These are phyloP conservation scores for Hepsetus odoe DNA, from an alignment of 2,113 vertebrate genomes.

Conservation along the genomic window DNA sequence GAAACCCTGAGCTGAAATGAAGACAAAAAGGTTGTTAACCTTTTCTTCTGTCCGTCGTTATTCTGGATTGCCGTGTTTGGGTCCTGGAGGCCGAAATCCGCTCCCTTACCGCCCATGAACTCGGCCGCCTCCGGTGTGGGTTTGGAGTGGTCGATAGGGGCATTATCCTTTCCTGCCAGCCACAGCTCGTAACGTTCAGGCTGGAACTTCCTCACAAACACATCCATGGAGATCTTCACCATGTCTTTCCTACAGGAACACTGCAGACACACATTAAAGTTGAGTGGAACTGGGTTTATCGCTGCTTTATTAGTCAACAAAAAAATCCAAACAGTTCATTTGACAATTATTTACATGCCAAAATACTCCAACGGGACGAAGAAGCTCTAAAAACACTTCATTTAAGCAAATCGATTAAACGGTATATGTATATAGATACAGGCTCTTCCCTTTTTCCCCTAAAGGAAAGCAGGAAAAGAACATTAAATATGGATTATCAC, in stretches of 20 bases:
- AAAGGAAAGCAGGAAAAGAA: no score
- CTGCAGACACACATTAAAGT: constrained; percentile 63
- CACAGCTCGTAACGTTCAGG: constrained; percentile 94
- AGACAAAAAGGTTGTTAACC: constrained; percentile 49
- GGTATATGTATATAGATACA: no score
- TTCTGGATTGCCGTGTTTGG: constrained; percentile 55
- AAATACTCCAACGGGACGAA: no score
- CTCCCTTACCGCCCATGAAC: constrained; percentile 75
- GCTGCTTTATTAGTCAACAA: no score
- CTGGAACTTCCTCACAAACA: constrained; percentile 94
- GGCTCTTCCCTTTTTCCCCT: no score
- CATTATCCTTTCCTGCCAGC: constrained; percentile 89
- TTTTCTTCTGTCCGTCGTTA: constrained; percentile 61
- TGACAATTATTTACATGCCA: no score
- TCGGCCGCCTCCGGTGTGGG: constrained; percentile 87
- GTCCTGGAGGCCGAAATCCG: constrained; percentile 33
- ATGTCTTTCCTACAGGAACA: constrained; percentile 97
- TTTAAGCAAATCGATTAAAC: no score
- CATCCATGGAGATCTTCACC: constrained; percentile 99
- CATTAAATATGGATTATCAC: no score
- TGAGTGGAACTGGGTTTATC: no score
- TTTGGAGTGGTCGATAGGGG: constrained; percentile 87
- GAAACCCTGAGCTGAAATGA: no score
- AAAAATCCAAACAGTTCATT: no score
- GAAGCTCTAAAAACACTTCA: no score